Evolutionary conservation across 2,888 invertebrate genomes (phyloP), one percentile per base, ranked within the genome.

Genomic region (Drosophila seclusa): DNA sequence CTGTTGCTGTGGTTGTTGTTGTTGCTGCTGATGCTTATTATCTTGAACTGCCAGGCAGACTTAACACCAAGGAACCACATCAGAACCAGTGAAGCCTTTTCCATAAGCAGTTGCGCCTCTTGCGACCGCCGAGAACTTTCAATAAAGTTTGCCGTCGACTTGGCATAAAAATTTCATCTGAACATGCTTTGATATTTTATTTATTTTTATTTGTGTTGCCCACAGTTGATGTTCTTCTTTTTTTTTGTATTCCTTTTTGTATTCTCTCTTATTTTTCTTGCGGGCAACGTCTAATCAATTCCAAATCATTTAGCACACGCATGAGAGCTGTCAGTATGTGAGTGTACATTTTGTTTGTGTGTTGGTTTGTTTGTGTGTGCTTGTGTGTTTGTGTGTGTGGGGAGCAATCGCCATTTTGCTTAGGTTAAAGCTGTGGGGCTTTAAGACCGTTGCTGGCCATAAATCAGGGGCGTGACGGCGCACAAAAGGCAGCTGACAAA

Each of bases 231-330:
- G 55, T 45, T 53, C 16, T 21, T n/a, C n/a, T 16, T 49, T n/a
- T 24, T 55, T 52, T 50, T 4, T 42, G 5, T 64, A 50, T 60
- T 59, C 66, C 48, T 55, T 68, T 63, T 65, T 77, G 57, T 31
- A 24, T 54, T 57, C 31, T 48, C 21, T 52, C 38, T 34, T 48
- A 40, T 57, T 69, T 68, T 54, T 64, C 48, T 76, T 76, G 57
- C 54, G 66, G 78, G 69, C 77, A 71, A 68, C 76, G 78, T 83
- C 86, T 85, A 85, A 85, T 85, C 85, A 85, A 85, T 85, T 85
- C 85, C 88, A 74, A 86, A 88, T 88, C 85, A 85, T 85, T 85
- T 78, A 88, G 73, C 85, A 88, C 85, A 88, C 85, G 85, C 88
- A 85, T 86, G 83, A 80, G 86, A 82, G 82, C 82, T 88, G 83